Evolutionary conservation across 1,140 invertebrate genomes (phyloP).

Genomic region (Scylla paramamosain): DNA sequence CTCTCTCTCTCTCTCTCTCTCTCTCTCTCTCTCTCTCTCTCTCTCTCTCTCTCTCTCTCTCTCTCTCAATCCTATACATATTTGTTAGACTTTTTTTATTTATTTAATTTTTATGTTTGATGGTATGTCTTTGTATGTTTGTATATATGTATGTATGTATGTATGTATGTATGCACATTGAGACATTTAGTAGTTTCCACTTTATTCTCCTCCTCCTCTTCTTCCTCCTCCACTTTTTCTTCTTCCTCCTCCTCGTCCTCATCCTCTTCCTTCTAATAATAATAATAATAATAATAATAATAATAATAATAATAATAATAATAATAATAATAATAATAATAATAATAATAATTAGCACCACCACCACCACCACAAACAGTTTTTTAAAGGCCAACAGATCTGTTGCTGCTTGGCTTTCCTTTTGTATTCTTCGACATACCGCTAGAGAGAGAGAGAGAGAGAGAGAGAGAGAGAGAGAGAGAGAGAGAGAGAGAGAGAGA

Average conservation of each 20-base stretch:
- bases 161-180: not conserved
- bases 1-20: too few species aligned
- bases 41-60: too few species aligned
- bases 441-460: constrained; percentile 12
- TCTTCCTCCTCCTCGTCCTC: not conserved
- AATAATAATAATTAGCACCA: too few species aligned
- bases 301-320: too few species aligned
- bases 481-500: not conserved
- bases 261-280: not conserved
- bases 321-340: too few species aligned
- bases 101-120: not conserved
- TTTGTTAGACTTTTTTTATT: not conserved
- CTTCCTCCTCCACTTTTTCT: not conserved
- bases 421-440: too few species aligned
- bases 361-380: too few species aligned
- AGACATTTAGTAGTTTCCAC: not conserved
- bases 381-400: too few species aligned
- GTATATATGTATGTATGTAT: not conserved
- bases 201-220: constrained; percentile 6
- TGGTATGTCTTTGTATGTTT: not conserved
- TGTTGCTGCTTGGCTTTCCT: too few species aligned
- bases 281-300: too few species aligned
- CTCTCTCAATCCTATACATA: not conserved
- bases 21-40: too few species aligned
- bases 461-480: constrained; percentile 30